These are phyloP conservation scores for Coenonympha arcania DNA, from an alignment of 2,888 invertebrate genomes.

Conservation along the genomic window DNA sequence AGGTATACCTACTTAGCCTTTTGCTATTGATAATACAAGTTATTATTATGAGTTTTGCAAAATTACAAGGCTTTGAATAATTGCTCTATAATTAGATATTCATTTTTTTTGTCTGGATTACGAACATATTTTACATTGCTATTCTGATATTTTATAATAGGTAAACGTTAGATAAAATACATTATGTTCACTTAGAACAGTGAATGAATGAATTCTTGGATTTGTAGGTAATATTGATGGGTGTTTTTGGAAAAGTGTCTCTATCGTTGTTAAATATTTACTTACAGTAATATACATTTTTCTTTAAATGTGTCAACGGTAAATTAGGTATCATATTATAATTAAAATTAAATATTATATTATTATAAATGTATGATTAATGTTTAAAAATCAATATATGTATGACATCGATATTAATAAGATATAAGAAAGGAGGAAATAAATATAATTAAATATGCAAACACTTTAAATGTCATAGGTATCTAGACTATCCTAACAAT, in stretches of 20 bases:
- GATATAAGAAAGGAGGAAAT: slow-evolving; percentile 1
- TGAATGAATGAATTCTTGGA: slow-evolving; percentile 32
- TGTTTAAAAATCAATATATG: slow-evolving; percentile 14
- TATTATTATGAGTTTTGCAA: slow-evolving; percentile 36
- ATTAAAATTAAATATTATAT: slow-evolving; percentile 13
- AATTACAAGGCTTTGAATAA: slow-evolving; percentile 58
- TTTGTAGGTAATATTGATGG: slow-evolving; percentile 43
- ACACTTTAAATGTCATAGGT: slow-evolving; percentile 10
- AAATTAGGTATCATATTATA: slow-evolving; percentile 35
- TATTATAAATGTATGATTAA: slow-evolving; percentile 13
- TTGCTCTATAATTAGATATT: slow-evolving; percentile 56
- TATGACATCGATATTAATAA: slow-evolving; percentile 14
- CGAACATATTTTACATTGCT: slow-evolving; percentile 38
- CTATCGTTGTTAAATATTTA: slow-evolving; percentile 65
- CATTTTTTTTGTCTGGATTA: slow-evolving; percentile 48
- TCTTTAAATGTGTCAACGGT: slow-evolving; percentile 50
- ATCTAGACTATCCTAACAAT: slow-evolving; percentile 9
- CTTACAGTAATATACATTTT: slow-evolving; percentile 47
- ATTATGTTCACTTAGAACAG: slow-evolving; percentile 44
- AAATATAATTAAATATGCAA: slow-evolving; percentile 4
- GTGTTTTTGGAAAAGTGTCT: slow-evolving; percentile 52
- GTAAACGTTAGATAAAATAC: slow-evolving; percentile 33
- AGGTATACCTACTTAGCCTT: slow-evolving; percentile 19
- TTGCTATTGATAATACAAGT: slow-evolving; percentile 20
- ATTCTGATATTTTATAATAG: slow-evolving; percentile 36